Evolutionary conservation across 2,113 vertebrate genomes (phyloP), one percentile per base, ranked within the genome.

Genomic region (Pipra filicauda): DNA sequence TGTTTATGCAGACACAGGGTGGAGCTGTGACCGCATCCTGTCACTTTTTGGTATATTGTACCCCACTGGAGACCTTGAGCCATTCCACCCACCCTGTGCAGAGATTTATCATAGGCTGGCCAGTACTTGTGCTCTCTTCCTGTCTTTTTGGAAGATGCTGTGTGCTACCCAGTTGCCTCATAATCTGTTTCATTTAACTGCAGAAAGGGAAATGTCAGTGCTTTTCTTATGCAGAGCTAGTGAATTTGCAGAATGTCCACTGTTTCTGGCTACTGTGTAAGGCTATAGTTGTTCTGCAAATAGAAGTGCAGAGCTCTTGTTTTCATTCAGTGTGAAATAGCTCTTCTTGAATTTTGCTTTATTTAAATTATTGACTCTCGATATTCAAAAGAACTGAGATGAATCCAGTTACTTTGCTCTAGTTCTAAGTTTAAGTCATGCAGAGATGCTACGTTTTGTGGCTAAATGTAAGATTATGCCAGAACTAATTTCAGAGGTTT

Each of bases 1-100:
- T 88, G 85, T 97, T 95, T 94, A 65, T 96, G 65, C 93, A 96
- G 95, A 96, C 95, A 95, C 95, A 96, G 95, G 95, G 95, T 97
- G 96, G 95, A 97, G 95, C 95, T 97, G 90, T 97, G 96, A 78
- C 95, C 86, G 92, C 95, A 91, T 94, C 93, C 90, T 92, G 95
- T 93, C 92, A 83, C 67, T 94, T 94, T 67, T 79, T 3, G 8
- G 62, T 91, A 62, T 48, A 61, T 72, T 88, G 75, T 93, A 67
- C 82, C 64, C 82, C 64, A 81, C 82, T 84, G 88, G 59, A 92
- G 92, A 75, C 90, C 93, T 95, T 95, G 61, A 96, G 82, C 92
- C 93, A 55, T 90, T 77, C 52, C 22, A n/a, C 31, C 9, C 54
- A 0, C 28, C 61, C 52, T 16, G 39, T 55, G n/a, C 52, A 81